Evolutionary conservation across 64 coral and sea anemone species (phyloP), one percentile per base, ranked within the genome.

Genomic region (Platygyra sinensis): DNA sequence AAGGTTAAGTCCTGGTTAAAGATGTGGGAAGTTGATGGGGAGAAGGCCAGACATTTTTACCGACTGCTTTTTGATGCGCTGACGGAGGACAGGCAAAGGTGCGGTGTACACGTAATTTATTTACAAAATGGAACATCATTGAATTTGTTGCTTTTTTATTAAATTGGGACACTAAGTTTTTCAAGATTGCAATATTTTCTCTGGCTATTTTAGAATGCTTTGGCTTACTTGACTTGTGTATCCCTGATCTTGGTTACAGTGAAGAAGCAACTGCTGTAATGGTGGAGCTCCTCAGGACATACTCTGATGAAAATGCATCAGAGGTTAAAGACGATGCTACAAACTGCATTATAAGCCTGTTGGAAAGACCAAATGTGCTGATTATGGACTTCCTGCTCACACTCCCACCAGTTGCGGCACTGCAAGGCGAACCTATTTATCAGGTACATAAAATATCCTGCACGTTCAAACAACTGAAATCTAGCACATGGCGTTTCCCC

Each of bases 241-340:
- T 30, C 52, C 38, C 25, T 82, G 29, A 51, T 12, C 25, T 42
- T 72, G 22, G 15, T 87, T 61, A 30, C 38, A 99, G 97, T 88
- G 97, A 99, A 78, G 88, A 99, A 54, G 97, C 97, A 25, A 87
- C 94, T 16, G 88, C 88, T 49, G 91, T 99, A 16, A 99, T 99
- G 97, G 77, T 99, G n/a, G 97, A 99, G 78, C 79, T 99, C 10
- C 88, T 99, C 8, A 91, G 91, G 61, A 99, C 97, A 29, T 99
- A 99, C 16, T 88, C 97, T 17, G 97, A 99, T 22, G 88, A 96
- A 42, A 96, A 95, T 91, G 90, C 89, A 15, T 84, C 73, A n/a
- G 82, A 90, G 30, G 97, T 94, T 9, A 96, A 88, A 64, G 94
- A 99, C 24, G 97, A 99, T 80, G 97, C 97, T 3, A 91, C 73